phyloP scores from a whole-genome alignment of 1,140 invertebrate genomes.

The Zaprionus lachaisei region DNA sequence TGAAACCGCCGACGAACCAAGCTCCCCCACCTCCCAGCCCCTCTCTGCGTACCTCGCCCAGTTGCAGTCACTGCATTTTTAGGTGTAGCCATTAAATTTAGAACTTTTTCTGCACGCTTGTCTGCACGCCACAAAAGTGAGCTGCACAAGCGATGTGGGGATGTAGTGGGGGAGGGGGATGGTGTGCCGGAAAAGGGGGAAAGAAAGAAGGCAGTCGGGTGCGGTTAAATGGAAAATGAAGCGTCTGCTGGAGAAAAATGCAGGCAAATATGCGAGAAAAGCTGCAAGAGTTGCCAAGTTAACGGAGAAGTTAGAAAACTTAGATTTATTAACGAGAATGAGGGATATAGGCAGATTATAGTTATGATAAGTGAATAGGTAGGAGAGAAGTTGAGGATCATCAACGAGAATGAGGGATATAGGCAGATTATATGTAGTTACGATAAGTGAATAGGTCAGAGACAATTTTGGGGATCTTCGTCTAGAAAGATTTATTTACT shows the following conservation, averaged over 20 bases:
- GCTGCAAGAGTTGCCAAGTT: conserved; percentile 12
- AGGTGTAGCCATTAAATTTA: conserved; percentile 82
- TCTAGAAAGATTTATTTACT: too few relatives aligned
- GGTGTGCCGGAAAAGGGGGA: conserved; percentile 15
- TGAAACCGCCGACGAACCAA: conserved; percentile 59
- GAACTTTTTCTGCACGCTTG: conserved; percentile 80
- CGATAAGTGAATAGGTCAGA: background rate
- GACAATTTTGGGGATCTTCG: background rate
- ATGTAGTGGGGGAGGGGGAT: background rate
- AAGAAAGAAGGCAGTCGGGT: conserved; percentile 49
- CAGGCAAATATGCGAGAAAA: conserved; percentile 32
- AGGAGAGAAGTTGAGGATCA: background rate
- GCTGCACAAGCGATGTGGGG: conserved; percentile 1
- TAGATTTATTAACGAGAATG: background rate
- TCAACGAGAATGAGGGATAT: background rate
- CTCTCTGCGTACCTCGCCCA: background rate
- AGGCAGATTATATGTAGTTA: background rate
- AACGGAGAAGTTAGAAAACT: background rate
- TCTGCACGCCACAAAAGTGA: conserved; percentile 60
- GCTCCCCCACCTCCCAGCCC: conserved; percentile 4
- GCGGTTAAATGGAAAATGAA: conserved; percentile 78
- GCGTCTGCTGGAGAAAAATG: conserved; percentile 60
- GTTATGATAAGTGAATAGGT: background rate
- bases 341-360: background rate
- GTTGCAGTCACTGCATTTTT: conserved; percentile 79